phyloP scores from a whole-genome alignment of 2,888 invertebrate species.

The Clanis bilineata region DNA sequence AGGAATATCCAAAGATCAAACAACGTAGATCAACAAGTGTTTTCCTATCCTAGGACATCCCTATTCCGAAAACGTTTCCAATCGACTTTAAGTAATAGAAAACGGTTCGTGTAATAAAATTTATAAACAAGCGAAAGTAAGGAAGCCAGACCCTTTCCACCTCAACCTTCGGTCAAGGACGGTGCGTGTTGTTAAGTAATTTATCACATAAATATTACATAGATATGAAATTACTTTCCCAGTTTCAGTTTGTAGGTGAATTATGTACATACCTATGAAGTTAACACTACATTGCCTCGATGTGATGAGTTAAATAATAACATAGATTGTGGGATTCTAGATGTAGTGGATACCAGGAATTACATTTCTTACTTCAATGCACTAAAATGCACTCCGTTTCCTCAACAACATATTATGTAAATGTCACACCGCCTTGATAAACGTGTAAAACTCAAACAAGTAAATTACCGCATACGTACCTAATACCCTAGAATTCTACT shows the following conservation, averaged over 20 bases:
- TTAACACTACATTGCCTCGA: too few species aligned
- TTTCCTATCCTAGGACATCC: background rate
- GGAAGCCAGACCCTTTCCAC: background rate
- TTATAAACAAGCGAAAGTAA: background rate
- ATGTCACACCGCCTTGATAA: background rate
- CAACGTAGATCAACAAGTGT: background rate
- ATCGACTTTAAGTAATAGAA: background rate
- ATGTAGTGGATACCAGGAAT: too few species aligned
- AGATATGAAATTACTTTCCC: background rate
- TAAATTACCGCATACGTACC: background rate
- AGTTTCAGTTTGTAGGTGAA: background rate
- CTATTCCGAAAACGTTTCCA: background rate
- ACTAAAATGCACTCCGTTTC: background rate
- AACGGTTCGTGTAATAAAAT: background rate
- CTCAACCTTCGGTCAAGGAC: background rate
- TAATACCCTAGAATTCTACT: background rate
- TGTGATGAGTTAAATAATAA: too few species aligned
- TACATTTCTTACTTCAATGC: too few species aligned
- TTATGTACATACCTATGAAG: background rate
- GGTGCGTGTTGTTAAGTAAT: background rate
- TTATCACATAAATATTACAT: constrained; percentile 6
- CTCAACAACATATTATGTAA: background rate
- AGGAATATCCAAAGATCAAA: too few species aligned
- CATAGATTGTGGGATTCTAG: too few species aligned
- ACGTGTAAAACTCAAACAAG: background rate